Conservation (phyloP, 2,797 vertebrate species). For the Toxotes lorentzi region DNA sequence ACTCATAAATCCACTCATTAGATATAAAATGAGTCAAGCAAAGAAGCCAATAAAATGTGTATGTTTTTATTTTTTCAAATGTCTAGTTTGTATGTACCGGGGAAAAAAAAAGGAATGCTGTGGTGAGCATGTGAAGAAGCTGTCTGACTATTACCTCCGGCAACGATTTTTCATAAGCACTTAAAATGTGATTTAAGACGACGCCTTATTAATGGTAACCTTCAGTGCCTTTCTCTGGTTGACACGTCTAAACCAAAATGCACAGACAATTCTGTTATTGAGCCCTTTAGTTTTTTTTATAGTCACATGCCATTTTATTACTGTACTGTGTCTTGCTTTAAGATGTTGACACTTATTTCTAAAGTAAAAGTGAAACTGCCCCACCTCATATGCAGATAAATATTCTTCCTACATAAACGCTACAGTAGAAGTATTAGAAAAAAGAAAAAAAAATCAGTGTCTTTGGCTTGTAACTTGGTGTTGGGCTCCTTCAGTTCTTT, state of each 20-base stretch:
- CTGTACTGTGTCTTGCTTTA: neutral
- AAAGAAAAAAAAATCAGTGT: constrained; percentile 9
- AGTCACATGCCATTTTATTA: too few relatives aligned
- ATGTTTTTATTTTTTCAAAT: constrained; percentile 21
- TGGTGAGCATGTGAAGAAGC: constrained; percentile 1
- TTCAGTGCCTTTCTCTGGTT: neutral
- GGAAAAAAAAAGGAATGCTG: neutral
- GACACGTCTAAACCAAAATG: neutral
- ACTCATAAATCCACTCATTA: neutral
- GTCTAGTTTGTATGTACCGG: neutral
- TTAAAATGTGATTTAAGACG: constrained; percentile 7
- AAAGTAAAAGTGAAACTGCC: neutral
- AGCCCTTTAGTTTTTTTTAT: neutral
- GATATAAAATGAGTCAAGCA: neutral
- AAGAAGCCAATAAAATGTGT: neutral
- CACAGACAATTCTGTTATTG: too few relatives aligned
- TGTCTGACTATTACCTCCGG: neutral
- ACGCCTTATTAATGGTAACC: neutral
- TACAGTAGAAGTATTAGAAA: neutral
- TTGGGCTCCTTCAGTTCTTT: constrained; percentile 50
- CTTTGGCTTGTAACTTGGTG: constrained; percentile 25
- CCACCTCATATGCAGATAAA: neutral
- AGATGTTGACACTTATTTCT: neutral
- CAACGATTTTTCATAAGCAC: neutral
- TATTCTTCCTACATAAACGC: neutral